Evolutionary conservation across 2,888 invertebrate genomes (phyloP).

Genomic region (Zygaena filipendulae): DNA sequence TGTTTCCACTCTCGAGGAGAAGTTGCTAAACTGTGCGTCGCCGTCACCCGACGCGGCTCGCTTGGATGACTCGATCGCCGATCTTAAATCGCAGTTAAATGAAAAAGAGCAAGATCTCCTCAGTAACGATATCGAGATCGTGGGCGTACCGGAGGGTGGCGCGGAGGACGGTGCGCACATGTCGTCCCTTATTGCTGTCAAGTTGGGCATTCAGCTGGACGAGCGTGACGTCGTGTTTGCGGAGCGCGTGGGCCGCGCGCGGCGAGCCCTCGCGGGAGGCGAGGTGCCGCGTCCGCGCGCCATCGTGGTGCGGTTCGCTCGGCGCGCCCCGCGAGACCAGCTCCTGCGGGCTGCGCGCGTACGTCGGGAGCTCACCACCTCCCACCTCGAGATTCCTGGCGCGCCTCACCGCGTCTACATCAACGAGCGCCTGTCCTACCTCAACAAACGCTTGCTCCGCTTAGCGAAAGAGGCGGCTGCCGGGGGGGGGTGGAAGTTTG

Average conservation of each 20-base stretch:
- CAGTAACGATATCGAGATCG: constrained; percentile 15
- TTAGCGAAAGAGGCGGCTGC: constrained; percentile 7
- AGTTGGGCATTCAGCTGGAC: constrained; percentile 11
- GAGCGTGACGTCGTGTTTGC: constrained; percentile 15
- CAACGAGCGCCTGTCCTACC: constrained; percentile 13
- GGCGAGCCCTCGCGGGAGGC: neutral
- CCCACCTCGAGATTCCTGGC: constrained; percentile 8
- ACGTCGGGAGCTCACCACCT: constrained; percentile 11
- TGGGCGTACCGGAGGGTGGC: constrained; percentile 11
- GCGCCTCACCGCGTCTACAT: constrained; percentile 10
- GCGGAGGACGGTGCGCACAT: constrained; percentile 12
- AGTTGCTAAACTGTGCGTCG: too few relatives aligned
- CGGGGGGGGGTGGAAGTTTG: constrained; percentile 7
- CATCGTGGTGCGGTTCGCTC: constrained; percentile 13
- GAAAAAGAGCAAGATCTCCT: too few relatives aligned
- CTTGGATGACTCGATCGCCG: too few relatives aligned
- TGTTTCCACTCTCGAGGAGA: too few relatives aligned
- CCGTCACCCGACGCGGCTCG: too few relatives aligned
- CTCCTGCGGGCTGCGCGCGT: constrained; percentile 12
- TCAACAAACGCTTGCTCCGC: constrained; percentile 13
- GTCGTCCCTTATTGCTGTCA: constrained; percentile 6
- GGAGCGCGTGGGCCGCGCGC: constrained; percentile 9
- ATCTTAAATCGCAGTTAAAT: too few relatives aligned
- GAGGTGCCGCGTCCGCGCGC: constrained; percentile 4
- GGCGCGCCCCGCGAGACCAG: constrained; percentile 10